Conservation (phyloP, 1,140 invertebrate genomes). For the Drosophila varians region DNA sequence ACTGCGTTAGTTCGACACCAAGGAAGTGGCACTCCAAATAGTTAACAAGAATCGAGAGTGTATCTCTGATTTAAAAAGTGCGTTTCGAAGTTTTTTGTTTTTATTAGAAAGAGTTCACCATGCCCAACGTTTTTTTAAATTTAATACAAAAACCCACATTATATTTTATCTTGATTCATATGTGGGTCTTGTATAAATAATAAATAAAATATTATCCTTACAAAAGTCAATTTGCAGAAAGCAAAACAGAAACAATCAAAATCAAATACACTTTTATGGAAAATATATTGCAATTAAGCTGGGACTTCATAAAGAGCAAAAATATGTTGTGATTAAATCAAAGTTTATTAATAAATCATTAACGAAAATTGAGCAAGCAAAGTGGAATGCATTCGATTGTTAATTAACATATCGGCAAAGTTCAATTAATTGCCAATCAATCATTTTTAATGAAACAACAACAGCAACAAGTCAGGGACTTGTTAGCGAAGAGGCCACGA, state of each 20-base stretch:
- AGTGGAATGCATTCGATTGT: constrained; percentile 49
- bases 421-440: constrained; percentile 81
- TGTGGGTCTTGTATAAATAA: too few species aligned
- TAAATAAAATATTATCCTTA: constrained; percentile 15
- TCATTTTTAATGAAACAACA: constrained; percentile 80
- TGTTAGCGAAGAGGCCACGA: constrained; percentile 35
- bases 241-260: constrained; percentile 4
- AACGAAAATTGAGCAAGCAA: constrained; percentile 13
- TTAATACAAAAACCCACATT: too few species aligned
- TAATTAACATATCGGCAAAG: constrained; percentile 76
- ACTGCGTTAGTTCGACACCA: not conserved
- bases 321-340: constrained; percentile 25
- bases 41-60: constrained; percentile 13
- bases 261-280: not conserved
- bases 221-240: constrained; percentile 20
- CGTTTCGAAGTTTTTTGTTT: not conserved
- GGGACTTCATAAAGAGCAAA: constrained; percentile 12
- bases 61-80: not conserved
- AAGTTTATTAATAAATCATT: constrained; percentile 34
- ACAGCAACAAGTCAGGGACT: constrained; percentile 24
- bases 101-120: too few species aligned
- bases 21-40: constrained; percentile 33
- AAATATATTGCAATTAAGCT: constrained; percentile 9
- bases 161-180: not conserved
- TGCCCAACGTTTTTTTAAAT: too few species aligned